Conservation (phyloP, 2,113 vertebrate genomes). For the Perccottus glenii region DNA sequence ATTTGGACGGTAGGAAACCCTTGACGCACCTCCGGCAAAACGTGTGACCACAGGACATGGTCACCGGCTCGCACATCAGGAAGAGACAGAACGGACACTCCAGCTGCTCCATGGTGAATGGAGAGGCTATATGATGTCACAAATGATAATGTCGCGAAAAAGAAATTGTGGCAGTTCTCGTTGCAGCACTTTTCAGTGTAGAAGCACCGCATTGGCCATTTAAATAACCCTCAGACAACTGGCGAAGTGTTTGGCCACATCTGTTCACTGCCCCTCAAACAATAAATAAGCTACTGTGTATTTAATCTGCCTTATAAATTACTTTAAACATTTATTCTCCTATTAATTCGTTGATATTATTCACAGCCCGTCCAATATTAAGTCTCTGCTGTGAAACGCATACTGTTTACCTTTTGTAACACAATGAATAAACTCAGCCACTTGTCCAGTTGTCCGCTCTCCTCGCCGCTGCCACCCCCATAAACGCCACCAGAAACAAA, state of each 20-base stretch:
- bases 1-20: constrained; percentile 68
- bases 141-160: not conserved
- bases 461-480: constrained; percentile 29
- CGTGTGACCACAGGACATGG: constrained; percentile 85
- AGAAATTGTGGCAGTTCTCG: constrained; percentile 11
- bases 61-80: constrained; percentile 85
- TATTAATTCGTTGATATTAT: constrained; percentile 9
- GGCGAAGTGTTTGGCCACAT: constrained; percentile 20
- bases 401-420: constrained; percentile 29
- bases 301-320: constrained; percentile 2
- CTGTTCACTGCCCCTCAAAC: not conserved
- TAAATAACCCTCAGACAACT: constrained; percentile 24
- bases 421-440: constrained; percentile 34
- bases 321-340: not conserved
- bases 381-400: constrained; percentile 35
- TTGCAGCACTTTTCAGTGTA: not conserved
- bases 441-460: constrained; percentile 8
- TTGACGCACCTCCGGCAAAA: constrained; percentile 84
- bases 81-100: constrained; percentile 83
- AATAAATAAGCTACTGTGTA: too few species aligned
- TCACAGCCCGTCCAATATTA: constrained; percentile 27
- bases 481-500: not conserved
- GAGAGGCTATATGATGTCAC: constrained; percentile 17
- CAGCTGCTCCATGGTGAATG: constrained; percentile 78
- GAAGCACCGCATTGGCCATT: constrained; percentile 24